These are phyloP conservation scores for Apoda limacodes DNA, from an alignment of 2,888 invertebrate genomes.

Conservation along the genomic window DNA sequence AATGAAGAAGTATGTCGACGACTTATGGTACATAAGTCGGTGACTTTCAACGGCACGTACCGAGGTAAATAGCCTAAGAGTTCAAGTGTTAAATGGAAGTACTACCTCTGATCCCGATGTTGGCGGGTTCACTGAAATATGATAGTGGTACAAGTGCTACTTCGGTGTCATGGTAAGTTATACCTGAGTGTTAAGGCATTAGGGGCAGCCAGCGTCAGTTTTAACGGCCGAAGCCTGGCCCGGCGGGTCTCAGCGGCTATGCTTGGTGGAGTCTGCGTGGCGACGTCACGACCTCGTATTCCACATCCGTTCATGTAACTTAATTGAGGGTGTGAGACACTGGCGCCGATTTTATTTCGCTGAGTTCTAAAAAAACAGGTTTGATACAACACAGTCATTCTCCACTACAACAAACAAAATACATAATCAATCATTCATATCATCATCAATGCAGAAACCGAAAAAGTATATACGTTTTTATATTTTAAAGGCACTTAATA, in stretches of 20 bases:
- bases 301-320: slow-evolving; percentile 72
- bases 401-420: slow-evolving; percentile 1
- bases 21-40: no score
- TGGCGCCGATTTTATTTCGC: slow-evolving; percentile 53
- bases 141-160: no score
- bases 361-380: slow-evolving; percentile 45
- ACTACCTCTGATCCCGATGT: no score
- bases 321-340: slow-evolving; percentile 66
- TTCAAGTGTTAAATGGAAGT: no score
- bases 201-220: slow-evolving; percentile 44
- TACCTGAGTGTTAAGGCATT: slow-evolving; percentile 56
- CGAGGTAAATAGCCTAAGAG: no score
- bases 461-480: no score
- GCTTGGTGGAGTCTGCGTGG: slow-evolving; percentile 79
- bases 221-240: slow-evolving; percentile 44
- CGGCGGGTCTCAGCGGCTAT: slow-evolving; percentile 75
- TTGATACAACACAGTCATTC: neutral
- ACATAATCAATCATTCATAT: slow-evolving; percentile 11
- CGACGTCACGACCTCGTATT: slow-evolving; percentile 70
- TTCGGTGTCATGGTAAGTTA: no score
- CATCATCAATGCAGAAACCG: no score
- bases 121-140: no score
- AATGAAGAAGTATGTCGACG: no score
- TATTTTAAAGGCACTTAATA: no score
- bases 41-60: no score